Conservation (phyloP, 2,113 vertebrate species). For the Speoplatyrhinus poulsoni region DNA sequence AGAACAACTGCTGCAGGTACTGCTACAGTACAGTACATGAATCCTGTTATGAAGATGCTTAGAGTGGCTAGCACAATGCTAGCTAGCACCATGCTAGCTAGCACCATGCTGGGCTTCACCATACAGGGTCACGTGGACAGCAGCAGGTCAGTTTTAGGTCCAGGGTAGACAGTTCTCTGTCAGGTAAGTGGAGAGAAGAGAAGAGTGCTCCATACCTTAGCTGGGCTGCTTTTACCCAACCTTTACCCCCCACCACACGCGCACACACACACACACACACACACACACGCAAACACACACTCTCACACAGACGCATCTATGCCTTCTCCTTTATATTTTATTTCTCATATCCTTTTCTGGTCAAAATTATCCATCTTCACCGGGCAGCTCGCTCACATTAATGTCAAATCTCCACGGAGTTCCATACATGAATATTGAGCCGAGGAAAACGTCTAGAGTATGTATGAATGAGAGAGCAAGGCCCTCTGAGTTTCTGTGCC, state of each 20-base stretch:
- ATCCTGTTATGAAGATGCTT: not conserved
- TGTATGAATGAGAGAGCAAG: not conserved
- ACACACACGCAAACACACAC: not conserved
- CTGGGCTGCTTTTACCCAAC: too few species aligned
- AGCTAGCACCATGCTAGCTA: constrained; percentile 8
- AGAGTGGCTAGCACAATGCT: not conserved
- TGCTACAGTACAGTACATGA: not conserved
- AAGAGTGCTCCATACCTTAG: too few species aligned
- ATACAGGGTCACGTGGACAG: not conserved
- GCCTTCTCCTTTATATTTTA: not conserved
- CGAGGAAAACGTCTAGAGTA: not conserved
- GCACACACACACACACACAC: not conserved
- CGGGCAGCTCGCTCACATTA: too few species aligned
- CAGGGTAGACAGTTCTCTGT: constrained; percentile 7
- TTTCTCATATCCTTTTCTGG: not conserved
- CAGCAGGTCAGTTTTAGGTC: constrained; percentile 18
- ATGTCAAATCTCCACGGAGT: too few species aligned
- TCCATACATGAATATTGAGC: not conserved
- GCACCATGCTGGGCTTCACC: constrained; percentile 16
- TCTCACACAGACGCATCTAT: not conserved
- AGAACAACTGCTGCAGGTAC: not conserved
- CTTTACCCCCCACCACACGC: too few species aligned
- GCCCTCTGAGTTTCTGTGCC: constrained; percentile 1
- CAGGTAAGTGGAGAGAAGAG: not conserved
- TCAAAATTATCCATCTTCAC: too few species aligned